Evolutionary conservation across 1,140 invertebrate species (phyloP), one percentile per base, ranked within the genome.

Genomic region (Procambarus clarkii): DNA sequence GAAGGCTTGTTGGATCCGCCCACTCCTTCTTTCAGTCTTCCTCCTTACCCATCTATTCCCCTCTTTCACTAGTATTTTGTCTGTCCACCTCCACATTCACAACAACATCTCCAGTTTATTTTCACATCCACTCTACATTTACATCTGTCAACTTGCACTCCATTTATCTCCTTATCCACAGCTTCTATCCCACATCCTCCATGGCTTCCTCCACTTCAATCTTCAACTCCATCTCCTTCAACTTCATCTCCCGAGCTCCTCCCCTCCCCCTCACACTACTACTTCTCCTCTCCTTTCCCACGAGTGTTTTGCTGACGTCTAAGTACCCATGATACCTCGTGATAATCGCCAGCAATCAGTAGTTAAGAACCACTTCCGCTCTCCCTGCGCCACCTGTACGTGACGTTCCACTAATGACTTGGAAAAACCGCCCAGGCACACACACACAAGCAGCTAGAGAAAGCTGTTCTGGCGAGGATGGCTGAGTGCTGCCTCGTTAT

Each of bases 361-460:
- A 82, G 80, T 82, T 82, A 80, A 60, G n/a, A 82, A 46, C n/a
- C 58, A 60, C 80, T 82, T 82, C 80, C 80, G 50, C 80, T 44
- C 21, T 24, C 80, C 34, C 34, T 34, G 60, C 21, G 18, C 13
- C 80, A 58, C 21, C 34, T 54, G 80, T 58, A 60, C 80, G 50
- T 82, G 80, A 82, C 80, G 80, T 48, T 11, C 54, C 50, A 21
- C 48, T 82, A 60, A 82, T 50, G 78, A 58, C 46, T n/a, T 48
- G 24, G 77, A 54, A 79, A 50, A 24, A 13, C 13, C 45, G 18
- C 3, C 15, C 46, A 34, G 77, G 60, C 18, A 64, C 34, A 34
- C 18, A 64, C 34, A 34, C 13, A 18, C 60, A 64, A 64, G 60
- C 13, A 64, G 60, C 13, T 11, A 21, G 60, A 64, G 60, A 64